Percentiles rank a stretch among this genome's conserved stretches.
Evolutionary conservation across 2,888 invertebrate species (phyloP).

Genomic region (Dasypolia templi): DNA sequence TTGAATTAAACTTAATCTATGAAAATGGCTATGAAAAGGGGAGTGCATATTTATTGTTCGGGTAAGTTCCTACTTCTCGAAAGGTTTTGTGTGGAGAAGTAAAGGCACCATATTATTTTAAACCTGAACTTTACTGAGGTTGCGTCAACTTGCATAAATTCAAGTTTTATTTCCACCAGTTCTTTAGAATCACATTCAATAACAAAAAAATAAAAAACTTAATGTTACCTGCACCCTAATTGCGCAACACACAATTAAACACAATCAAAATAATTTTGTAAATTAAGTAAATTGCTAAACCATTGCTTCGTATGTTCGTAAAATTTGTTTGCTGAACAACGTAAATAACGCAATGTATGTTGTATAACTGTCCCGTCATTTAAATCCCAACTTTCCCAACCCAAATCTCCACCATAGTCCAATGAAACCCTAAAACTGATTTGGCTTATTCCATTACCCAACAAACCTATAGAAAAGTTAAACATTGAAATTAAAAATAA

Average conservation of each 20-base stretch:
- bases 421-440: constrained; percentile 18
- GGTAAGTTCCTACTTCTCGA: constrained; percentile 20
- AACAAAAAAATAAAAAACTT: too few relatives aligned
- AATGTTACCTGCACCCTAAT: too few relatives aligned
- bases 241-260: too few relatives aligned
- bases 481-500: constrained; percentile 6
- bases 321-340: too few relatives aligned
- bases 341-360: too few relatives aligned
- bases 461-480: background rate
- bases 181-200: too few relatives aligned
- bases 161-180: too few relatives aligned
- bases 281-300: too few relatives aligned
- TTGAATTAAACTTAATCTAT: constrained; percentile 50
- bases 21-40: constrained; percentile 55
- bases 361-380: too few relatives aligned
- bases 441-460: background rate
- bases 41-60: constrained; percentile 38
- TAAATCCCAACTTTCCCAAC: constrained; percentile 8
- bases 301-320: too few relatives aligned
- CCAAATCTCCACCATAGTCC: background rate
- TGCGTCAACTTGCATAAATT: too few relatives aligned
- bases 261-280: too few relatives aligned
- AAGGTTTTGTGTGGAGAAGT: constrained; percentile 4
- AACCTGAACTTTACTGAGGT: background rate
- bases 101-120: background rate